Conservation (phyloP, 2,888 invertebrate genomes). For the Eupithecia subfuscata region DNA sequence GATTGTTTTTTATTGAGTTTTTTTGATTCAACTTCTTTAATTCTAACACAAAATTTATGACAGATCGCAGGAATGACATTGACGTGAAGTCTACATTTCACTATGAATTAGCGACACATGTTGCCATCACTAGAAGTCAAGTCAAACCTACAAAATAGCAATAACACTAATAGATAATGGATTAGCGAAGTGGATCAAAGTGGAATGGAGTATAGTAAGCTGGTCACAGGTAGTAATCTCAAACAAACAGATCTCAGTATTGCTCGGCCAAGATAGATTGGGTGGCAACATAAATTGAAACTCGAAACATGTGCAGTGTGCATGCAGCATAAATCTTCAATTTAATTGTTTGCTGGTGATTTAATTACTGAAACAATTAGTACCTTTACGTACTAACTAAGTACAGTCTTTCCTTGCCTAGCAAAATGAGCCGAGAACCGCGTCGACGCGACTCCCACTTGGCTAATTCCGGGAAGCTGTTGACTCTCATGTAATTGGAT, state of each 20-base stretch:
- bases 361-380: background rate
- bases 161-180: too few species aligned
- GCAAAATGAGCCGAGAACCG: slow-evolving; percentile 5
- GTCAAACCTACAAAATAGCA: too few species aligned
- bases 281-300: background rate
- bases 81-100: too few species aligned
- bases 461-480: slow-evolving; percentile 10
- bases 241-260: background rate
- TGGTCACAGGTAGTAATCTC: background rate
- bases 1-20: too few species aligned
- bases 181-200: too few species aligned
- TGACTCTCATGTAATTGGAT: slow-evolving; percentile 25
- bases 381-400: background rate
- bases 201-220: too few species aligned
- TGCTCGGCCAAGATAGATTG: background rate
- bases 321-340: background rate
- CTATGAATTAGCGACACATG: too few species aligned
- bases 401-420: background rate
- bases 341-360: background rate
- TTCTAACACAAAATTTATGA: too few species aligned
- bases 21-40: too few species aligned
- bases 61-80: too few species aligned
- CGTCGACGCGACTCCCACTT: slow-evolving; percentile 6
- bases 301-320: background rate
- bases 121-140: too few species aligned